Evolutionary conservation across 2,113 vertebrate species (phyloP).

Genomic region (Oplegnathus fasciatus): DNA sequence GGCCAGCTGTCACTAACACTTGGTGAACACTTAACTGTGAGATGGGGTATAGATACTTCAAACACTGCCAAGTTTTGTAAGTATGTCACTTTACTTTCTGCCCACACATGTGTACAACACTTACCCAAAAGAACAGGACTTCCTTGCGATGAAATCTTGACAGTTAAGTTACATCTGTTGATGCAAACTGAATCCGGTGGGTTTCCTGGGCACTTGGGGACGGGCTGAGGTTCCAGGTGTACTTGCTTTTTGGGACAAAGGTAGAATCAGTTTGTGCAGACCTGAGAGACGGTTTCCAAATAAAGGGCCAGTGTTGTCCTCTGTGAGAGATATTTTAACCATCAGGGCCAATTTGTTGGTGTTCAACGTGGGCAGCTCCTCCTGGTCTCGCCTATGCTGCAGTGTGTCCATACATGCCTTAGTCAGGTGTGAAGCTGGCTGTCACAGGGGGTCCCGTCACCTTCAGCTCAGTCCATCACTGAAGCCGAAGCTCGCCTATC

Average conservation of each 20-base stretch:
- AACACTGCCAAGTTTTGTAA: not conserved
- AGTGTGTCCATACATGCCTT: conserved; percentile 55
- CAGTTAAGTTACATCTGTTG: conserved; percentile 70
- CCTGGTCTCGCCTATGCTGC: conserved; percentile 56
- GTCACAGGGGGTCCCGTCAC: conserved; percentile 40
- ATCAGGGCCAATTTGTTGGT: conserved; percentile 43
- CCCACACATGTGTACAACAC: conserved; percentile 45
- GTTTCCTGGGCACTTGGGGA: conserved; percentile 68
- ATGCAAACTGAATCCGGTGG: conserved; percentile 49
- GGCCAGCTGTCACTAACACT: conserved; percentile 25
- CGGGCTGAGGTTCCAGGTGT: conserved; percentile 64
- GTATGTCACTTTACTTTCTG: conserved; percentile 5
- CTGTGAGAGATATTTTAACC: conserved; percentile 43
- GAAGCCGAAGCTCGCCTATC: conserved; percentile 51
- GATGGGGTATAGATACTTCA: not conserved
- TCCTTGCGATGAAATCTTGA: conserved; percentile 68
- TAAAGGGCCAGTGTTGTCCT: conserved; percentile 52
- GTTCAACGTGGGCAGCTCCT: conserved; percentile 26
- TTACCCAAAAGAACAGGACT: conserved; percentile 76
- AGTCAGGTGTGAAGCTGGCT: conserved; percentile 31
- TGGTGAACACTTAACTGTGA: conserved; percentile 17
- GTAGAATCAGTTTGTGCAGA: conserved; percentile 73
- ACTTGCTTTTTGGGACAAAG: conserved; percentile 57
- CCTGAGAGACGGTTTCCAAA: conserved; percentile 71
- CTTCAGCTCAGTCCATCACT: conserved; percentile 77